Percentiles rank a stretch among this genome's conserved stretches.
Evolutionary conservation across 1,140 invertebrate genomes (phyloP).

Genomic region (Drosophila aff.): DNA sequence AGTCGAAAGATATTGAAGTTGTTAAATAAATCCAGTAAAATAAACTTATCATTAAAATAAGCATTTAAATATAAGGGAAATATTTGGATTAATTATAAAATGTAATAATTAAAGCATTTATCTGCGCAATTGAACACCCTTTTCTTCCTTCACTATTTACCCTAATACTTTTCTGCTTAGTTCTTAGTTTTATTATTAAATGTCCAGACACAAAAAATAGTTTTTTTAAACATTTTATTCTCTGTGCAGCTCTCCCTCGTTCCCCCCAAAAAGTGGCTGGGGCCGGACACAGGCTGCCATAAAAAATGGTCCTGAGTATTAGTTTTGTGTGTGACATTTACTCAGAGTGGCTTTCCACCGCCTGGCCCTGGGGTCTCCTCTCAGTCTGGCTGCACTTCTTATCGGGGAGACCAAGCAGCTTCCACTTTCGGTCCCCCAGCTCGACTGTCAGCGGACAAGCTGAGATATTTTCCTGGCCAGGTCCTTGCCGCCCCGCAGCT

Average conservation of each 20-base stretch:
- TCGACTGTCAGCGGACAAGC: slow-evolving; percentile 66
- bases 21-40: not conserved
- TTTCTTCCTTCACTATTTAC: not conserved
- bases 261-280: not conserved
- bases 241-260: not conserved
- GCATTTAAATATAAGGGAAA: no score
- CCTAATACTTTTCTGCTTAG: not conserved
- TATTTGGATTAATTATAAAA: not conserved
- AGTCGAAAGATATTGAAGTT: accelerated
- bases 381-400: slow-evolving; percentile 45
- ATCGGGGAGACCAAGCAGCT: slow-evolving; percentile 31
- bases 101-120: not conserved
- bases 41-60: not conserved
- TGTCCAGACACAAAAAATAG: not conserved
- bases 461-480: slow-evolving; percentile 55
- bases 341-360: slow-evolving; percentile 63
- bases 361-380: not conserved
- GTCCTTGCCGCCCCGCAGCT: not conserved
- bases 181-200: not conserved
- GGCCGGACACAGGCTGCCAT: slow-evolving; percentile 60
- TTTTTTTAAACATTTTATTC: not conserved
- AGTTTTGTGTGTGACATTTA: slow-evolving; percentile 79
- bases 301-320: slow-evolving; percentile 79
- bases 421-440: slow-evolving; percentile 55
- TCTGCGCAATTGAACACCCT: not conserved